Evolutionary conservation across 2,888 invertebrate species (phyloP).

Genomic region (Drosophila sordidapex): DNA sequence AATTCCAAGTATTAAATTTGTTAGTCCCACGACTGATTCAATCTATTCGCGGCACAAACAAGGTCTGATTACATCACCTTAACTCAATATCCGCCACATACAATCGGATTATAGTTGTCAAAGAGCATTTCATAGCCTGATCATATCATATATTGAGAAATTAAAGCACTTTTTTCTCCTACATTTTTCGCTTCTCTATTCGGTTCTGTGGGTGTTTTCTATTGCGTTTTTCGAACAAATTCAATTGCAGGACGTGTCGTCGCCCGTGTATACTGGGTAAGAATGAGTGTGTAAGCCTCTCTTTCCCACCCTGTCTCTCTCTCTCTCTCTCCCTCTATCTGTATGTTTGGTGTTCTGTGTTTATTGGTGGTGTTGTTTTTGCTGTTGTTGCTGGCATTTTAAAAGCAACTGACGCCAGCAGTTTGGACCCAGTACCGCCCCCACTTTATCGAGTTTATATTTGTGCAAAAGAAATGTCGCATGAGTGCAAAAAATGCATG

Average conservation of each 20-base stretch:
- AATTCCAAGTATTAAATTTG: neutral
- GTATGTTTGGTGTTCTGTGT: conserved; percentile 15
- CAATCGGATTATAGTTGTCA: neutral
- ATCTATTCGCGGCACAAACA: neutral
- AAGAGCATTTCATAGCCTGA: conserved; percentile 26
- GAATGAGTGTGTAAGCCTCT: conserved; percentile 42
- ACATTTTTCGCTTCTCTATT: conserved; percentile 29
- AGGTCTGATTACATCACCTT: neutral
- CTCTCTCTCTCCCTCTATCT: neutral
- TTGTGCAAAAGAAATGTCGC: conserved; percentile 71
- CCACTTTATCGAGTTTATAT: conserved; percentile 69
- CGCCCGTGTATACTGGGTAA: conserved; percentile 59
- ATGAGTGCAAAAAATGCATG: conserved; percentile 71
- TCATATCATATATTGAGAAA: conserved; percentile 15
- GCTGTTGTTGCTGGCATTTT: conserved; percentile 49
- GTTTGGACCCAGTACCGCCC: conserved; percentile 49
- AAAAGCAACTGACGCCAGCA: conserved; percentile 79
- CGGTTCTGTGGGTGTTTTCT: conserved; percentile 67
- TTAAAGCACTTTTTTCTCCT: conserved; percentile 9
- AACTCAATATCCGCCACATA: neutral
- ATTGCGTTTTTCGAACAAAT: conserved; percentile 77
- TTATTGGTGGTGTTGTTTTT: conserved; percentile 44
- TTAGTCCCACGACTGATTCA: neutral
- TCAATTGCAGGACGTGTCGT: conserved; percentile 79
- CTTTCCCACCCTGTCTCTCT: neutral